phyloP scores from a whole-genome alignment of 37 sponge, comb jelly and placozoan species.

The Amphimedon queenslandica region DNA sequence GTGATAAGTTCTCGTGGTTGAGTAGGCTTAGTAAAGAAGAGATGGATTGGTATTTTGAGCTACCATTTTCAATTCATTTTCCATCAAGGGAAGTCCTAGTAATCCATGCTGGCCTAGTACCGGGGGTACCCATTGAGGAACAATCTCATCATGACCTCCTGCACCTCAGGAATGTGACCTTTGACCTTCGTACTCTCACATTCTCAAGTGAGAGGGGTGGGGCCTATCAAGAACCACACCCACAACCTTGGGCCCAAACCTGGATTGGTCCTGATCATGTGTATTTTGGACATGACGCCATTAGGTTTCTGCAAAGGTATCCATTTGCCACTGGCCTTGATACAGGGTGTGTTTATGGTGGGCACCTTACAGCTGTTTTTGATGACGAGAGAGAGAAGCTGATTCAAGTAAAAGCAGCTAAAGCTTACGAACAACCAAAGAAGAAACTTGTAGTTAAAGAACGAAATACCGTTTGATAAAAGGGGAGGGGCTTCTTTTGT shows the following conservation, averaged over 20 bases:
- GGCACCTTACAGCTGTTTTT: conserved; percentile 64
- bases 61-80: conserved; percentile 63
- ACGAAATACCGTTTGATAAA: no score
- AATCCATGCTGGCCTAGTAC: conserved; percentile 80
- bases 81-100: conserved; percentile 51
- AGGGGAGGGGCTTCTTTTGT: no score
- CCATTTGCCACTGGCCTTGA: conserved; percentile 76
- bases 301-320: conserved; percentile 37
- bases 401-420: conserved; percentile 9
- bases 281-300: conserved; percentile 87
- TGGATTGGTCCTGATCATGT: conserved; percentile 83
- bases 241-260: conserved; percentile 51
- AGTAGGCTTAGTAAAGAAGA: conserved; percentile 52
- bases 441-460: no score
- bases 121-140: conserved; percentile 34
- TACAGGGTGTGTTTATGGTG: conserved; percentile 84
- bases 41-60: conserved; percentile 50
- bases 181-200: not conserved
- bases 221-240: not conserved
- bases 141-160: conserved; percentile 42
- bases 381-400: conserved; percentile 11
- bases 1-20: conserved; percentile 59
- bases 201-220: conserved; percentile 8
- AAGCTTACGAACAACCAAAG: no score
- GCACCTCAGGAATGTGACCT: conserved; percentile 47